Evolutionary conservation across 2,888 invertebrate genomes (phyloP).

Genomic region (Synergus itoensis): DNA sequence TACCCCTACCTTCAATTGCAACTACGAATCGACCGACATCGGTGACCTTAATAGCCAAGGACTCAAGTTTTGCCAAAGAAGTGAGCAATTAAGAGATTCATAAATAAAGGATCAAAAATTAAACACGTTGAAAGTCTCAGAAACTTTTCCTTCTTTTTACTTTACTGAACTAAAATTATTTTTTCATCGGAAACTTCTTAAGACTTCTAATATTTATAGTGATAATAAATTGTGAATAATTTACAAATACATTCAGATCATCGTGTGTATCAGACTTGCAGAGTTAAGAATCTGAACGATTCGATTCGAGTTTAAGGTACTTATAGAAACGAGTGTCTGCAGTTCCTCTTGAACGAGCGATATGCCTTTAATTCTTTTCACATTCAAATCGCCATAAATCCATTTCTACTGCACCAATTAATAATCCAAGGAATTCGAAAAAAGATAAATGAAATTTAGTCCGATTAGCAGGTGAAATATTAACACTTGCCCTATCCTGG

Average conservation of each 20-base stretch:
- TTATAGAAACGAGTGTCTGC: too few species aligned
- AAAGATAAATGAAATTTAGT: too few species aligned
- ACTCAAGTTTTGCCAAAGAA: background rate
- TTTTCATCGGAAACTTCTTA: background rate
- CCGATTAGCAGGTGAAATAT: too few species aligned
- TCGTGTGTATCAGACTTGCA: background rate
- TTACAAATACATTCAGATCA: too few species aligned
- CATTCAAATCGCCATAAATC: too few species aligned
- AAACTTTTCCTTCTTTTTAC: background rate
- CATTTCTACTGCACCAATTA: too few species aligned
- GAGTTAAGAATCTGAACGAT: background rate
- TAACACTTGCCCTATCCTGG: too few species aligned
- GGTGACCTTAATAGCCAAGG: slow-evolving; percentile 14
- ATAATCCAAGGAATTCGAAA: too few species aligned
- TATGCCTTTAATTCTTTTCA: too few species aligned
- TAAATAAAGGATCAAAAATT: background rate
- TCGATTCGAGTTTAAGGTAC: too few species aligned
- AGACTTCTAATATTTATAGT: background rate
- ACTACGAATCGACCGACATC: slow-evolving; percentile 25
- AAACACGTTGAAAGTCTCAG: background rate
- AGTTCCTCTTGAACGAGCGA: too few species aligned
- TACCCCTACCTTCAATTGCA: slow-evolving; percentile 12
- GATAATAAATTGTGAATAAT: background rate
- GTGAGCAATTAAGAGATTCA: background rate
- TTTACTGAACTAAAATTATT: background rate